Base-by-base conservation (phyloP, 2,113 vertebrate genomes). In the Pterocles orientalis region DNA sequence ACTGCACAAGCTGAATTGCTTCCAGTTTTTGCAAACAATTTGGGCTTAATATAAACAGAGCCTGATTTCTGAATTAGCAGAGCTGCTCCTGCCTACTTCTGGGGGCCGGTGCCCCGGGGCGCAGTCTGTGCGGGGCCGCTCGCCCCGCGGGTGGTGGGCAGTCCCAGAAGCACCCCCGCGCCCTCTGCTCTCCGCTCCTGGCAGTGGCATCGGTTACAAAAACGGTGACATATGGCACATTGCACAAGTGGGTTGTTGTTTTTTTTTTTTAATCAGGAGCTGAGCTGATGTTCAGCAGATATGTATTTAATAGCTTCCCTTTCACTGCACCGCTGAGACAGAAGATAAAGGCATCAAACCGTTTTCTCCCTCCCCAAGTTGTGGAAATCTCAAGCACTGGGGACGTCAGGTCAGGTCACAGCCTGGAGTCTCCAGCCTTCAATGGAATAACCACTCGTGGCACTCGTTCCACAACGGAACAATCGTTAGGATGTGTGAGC, bases 1-100 rank as follows among this genome's bases (percentile, higher is more conserved):
- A 96, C 96, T 95, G 97, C 97, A 95, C 95, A 96, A 94, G 94
- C 96, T 97, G 95, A 95, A 97, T 94, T 88, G 93, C 90, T 96
- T 95, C 95, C 96, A 96, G 93, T 97, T 96, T 95, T 95, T 95
- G 95, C 90, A 94, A 97, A 96, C 95, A 90, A 91, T 97, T 95
- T 88, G 86, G 90, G 95, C 85, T 94, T 93, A 91, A 96, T 96
- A 81, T 92, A 92, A 97, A 90, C 95, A 94, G 93, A 94, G 89
- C 85, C 78, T 89, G 94, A 83, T 94, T 95, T 95, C 84, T 80
- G 84, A 88, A 88, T 95, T 94, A 96, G 84, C 84, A 93, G 94
- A 96, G 95, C 93, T 92, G 83, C 89, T 92, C 92, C 92, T 97
- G 94, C 95, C 95, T 94, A 92, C 90, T 57, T 78, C 39, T n/a